These are phyloP conservation scores for Macrophya alboannulata DNA, from an alignment of 2,888 invertebrate genomes.

Conservation along the genomic window DNA sequence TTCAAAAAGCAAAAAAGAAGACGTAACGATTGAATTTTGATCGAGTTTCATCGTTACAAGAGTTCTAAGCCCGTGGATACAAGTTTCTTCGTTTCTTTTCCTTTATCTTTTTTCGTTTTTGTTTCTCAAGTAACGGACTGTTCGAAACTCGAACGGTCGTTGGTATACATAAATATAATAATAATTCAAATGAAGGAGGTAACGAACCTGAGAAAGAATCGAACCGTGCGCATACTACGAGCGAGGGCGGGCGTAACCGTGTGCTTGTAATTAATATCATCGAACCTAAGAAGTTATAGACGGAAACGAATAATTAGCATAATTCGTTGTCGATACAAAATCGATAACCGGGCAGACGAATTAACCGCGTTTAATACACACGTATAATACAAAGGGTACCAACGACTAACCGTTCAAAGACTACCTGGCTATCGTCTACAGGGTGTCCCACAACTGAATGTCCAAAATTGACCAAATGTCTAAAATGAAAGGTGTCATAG, in stretches of 20 bases:
- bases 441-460: too few species aligned
- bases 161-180: not conserved
- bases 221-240: conserved; percentile 10
- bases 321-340: conserved; percentile 55
- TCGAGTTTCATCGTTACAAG: not conserved
- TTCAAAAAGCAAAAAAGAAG: not conserved
- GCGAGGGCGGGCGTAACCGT: conserved; percentile 54
- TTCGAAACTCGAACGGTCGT: conserved; percentile 21
- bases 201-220: conserved; percentile 35
- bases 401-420: not conserved
- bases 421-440: too few species aligned
- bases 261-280: conserved; percentile 54
- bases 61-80: not conserved
- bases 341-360: conserved; percentile 49
- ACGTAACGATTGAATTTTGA: not conserved
- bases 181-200: conserved; percentile 45
- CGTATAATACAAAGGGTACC: not conserved
- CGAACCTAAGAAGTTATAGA: conserved; percentile 50
- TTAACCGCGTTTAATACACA: not conserved
- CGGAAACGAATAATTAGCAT: conserved; percentile 55
- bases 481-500: too few species aligned
- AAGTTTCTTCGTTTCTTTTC: not conserved
- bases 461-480: too few species aligned
- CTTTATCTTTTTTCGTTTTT: not conserved
- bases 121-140: not conserved